Conservation (phyloP, 1,140 invertebrate genomes). For the Rhyacophila brunnea region DNA sequence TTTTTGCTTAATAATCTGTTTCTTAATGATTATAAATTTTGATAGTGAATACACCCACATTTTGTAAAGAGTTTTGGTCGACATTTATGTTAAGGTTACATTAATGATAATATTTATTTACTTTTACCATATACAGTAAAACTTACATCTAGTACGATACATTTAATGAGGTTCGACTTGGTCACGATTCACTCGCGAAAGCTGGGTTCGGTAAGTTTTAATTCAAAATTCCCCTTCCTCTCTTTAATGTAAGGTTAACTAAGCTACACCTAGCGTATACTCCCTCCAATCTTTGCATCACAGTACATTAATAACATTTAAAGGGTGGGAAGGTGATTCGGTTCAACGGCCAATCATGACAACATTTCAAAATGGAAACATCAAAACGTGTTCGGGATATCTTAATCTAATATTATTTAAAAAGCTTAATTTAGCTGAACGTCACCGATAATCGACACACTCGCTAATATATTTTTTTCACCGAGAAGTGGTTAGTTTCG, state of each 20-base stretch:
- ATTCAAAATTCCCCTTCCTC: conserved; percentile 17
- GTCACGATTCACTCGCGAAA: conserved; percentile 16
- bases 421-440: too few relatives aligned
- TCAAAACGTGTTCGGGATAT: conserved; percentile 11
- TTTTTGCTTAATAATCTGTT: conserved; percentile 22
- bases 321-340: conserved; percentile 5
- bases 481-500: too few relatives aligned
- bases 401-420: conserved; percentile 8
- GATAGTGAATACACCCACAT: conserved; percentile 34
- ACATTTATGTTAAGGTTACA: conserved; percentile 34
- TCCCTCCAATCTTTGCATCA: conserved; percentile 32
- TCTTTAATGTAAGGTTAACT: conserved; percentile 20
- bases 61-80: conserved; percentile 36
- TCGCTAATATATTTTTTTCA: too few relatives aligned
- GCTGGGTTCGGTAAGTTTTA: background rate
- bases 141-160: conserved; percentile 31
- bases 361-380: conserved; percentile 12
- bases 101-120: conserved; percentile 31
- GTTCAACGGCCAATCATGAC: background rate
- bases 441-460: too few relatives aligned
- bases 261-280: conserved; percentile 36
- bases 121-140: conserved; percentile 25
- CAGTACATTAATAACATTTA: conserved; percentile 35
- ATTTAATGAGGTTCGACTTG: conserved; percentile 33
- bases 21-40: conserved; percentile 31